These are phyloP conservation scores for Leptoteleia sp. DNA, from an alignment of 1,140 invertebrate genomes.

Conservation along the genomic window DNA sequence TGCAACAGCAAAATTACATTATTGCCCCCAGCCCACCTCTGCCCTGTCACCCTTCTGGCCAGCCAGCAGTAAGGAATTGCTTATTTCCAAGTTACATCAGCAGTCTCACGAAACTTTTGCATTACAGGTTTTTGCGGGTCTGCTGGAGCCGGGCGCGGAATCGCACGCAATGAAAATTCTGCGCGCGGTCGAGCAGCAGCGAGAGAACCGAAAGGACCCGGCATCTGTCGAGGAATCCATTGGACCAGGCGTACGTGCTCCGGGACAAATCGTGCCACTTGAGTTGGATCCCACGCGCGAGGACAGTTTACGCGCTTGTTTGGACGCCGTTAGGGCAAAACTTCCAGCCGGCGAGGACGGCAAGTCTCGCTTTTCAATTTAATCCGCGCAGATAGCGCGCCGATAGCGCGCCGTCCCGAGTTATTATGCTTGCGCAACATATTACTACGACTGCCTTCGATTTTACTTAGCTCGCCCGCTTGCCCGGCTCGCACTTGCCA, in stretches of 20 bases:
- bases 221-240: slow-evolving; percentile 70
- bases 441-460: slow-evolving; percentile 42
- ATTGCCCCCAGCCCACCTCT: too few species aligned
- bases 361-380: slow-evolving; percentile 73
- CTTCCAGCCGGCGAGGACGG: slow-evolving; percentile 90
- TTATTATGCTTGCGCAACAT: slow-evolving; percentile 42
- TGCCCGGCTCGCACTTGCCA: slow-evolving; percentile 4
- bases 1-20: too few species aligned
- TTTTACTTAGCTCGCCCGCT: slow-evolving; percentile 28
- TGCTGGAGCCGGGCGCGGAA: slow-evolving; percentile 73
- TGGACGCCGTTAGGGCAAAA: slow-evolving; percentile 88
- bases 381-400: slow-evolving; percentile 48
- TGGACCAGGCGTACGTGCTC: slow-evolving; percentile 76
- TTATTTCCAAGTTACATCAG: too few species aligned
- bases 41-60: too few species aligned
- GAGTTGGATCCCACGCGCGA: slow-evolving; percentile 90
- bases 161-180: slow-evolving; percentile 83
- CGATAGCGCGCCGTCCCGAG: too few species aligned
- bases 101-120: slow-evolving; percentile 7
- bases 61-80: too few species aligned
- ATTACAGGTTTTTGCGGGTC: slow-evolving; percentile 86
- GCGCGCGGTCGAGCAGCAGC: slow-evolving; percentile 82
- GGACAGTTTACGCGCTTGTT: slow-evolving; percentile 88
- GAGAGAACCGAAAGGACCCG: slow-evolving; percentile 77
- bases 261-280: slow-evolving; percentile 85